phyloP scores from a whole-genome alignment of 2,797 vertebrate species.

The Propithecus deckenii region DNA sequence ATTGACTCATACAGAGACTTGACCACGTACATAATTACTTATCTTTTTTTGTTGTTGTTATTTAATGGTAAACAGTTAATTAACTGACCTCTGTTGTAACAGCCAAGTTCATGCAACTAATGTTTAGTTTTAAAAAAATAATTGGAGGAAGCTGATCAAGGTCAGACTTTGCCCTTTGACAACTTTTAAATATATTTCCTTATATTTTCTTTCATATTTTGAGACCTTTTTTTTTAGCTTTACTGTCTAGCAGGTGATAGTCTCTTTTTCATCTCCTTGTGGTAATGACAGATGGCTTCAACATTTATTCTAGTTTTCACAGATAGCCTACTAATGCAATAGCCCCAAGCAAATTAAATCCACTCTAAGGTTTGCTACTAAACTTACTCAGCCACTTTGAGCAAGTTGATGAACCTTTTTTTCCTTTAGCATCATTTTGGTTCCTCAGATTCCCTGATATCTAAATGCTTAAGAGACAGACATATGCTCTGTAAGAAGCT shows the following conservation, averaged over 20 bases:
- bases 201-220: slow-evolving; percentile 74
- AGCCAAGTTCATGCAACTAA: slow-evolving; percentile 66
- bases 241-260: slow-evolving; percentile 52
- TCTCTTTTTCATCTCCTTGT: slow-evolving; percentile 62
- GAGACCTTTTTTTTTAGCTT: slow-evolving; percentile 57
- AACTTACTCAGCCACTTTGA: slow-evolving; percentile 59
- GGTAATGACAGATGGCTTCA: slow-evolving; percentile 68
- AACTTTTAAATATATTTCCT: slow-evolving; percentile 74
- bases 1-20: slow-evolving; percentile 56
- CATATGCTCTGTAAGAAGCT: neutral
- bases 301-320: slow-evolving; percentile 68
- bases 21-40: slow-evolving; percentile 61
- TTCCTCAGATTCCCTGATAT: slow-evolving; percentile 19
- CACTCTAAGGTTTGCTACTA: slow-evolving; percentile 52
- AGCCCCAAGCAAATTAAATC: slow-evolving; percentile 65
- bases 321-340: slow-evolving; percentile 62
- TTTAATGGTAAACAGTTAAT: slow-evolving; percentile 86
- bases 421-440: slow-evolving; percentile 28
- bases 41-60: slow-evolving; percentile 60
- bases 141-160: slow-evolving; percentile 78
- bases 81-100: slow-evolving; percentile 80
- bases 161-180: slow-evolving; percentile 67
- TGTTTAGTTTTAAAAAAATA: slow-evolving; percentile 78
- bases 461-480: slow-evolving; percentile 10
- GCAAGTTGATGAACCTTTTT: slow-evolving; percentile 58